Evolutionary conservation across 1,140 invertebrate genomes (phyloP).

Genomic region (Polyergus mexicanus): DNA sequence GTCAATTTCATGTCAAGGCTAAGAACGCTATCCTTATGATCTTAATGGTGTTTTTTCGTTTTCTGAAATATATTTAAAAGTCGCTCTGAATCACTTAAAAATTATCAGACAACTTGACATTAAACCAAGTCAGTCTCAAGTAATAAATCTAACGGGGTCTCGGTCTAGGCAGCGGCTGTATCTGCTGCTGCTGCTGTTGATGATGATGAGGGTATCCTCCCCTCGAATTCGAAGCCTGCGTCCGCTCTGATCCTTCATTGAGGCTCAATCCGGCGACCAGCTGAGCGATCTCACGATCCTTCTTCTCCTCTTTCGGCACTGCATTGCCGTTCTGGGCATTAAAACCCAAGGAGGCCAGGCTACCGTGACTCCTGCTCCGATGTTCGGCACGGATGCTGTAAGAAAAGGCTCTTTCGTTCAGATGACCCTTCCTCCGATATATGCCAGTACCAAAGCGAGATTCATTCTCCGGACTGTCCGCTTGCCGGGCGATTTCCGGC

Average conservation of each 20-base stretch:
- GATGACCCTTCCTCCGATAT: conserved; percentile 95
- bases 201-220: conserved; percentile 82
- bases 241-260: conserved; percentile 91
- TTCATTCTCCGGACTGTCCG: conserved; percentile 90
- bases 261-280: conserved; percentile 95
- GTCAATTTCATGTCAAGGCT: conserved; percentile 6
- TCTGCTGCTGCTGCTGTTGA: conserved; percentile 76
- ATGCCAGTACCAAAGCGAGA: conserved; percentile 95
- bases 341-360: conserved; percentile 92
- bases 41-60: background rate
- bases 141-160: conserved; percentile 80
- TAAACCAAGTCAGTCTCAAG: conserved; percentile 10
- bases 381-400: conserved; percentile 98
- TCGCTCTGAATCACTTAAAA: conserved; percentile 7
- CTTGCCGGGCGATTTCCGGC: conserved; percentile 86
- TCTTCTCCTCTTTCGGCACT: conserved; percentile 91
- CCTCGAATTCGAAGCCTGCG: conserved; percentile 87
- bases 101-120: conserved; percentile 15
- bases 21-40: background rate
- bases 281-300: conserved; percentile 96
- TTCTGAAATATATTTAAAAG: conserved; percentile 3
- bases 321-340: conserved; percentile 82
- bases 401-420: conserved; percentile 97
- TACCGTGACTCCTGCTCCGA: conserved; percentile 95
- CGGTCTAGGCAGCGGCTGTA: conserved; percentile 83